Evolutionary conservation across 2,113 vertebrate species (phyloP), one percentile per base, ranked within the genome.

Genomic region (Chaenogobius annularis): DNA sequence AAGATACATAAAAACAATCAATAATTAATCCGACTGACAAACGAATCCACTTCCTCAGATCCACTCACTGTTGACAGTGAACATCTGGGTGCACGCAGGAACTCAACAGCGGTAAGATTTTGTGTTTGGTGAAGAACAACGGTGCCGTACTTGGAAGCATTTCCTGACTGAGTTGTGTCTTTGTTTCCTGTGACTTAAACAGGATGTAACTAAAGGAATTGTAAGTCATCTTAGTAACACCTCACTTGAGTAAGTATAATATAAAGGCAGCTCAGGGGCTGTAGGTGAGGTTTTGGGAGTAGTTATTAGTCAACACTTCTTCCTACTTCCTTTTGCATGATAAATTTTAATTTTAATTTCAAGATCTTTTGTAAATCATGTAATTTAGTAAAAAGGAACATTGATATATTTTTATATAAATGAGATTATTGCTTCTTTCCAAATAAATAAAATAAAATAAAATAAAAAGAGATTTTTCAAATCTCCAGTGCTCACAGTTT

Each of bases 81-180:
- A 9, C 68, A 64, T 73, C 62, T 83, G 73, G 26, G 61, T n/a
- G 40, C 70, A 77, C 70, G 66, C 81, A 83, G 70, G 70, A 74
- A 75, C 54, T 71, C 0, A 63, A 59, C 23, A 7, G 31, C 22
- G 9, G 23, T 44, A 78, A 73, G 40, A 56, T 69, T 62, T 54
- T 10, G 10, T 59, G 10, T 63, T 26, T 26, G 79, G 20, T 68
- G 44, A 46, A 69, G 14, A 68, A 37, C 74, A 74, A 74, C 37
- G n/a, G 17, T 11, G 17, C 4, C 17, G 22, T n/a, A 13, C 56
- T 73, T 68, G 40, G 47, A 44, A 76, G 56, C 52, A 52, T 74
- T 82, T 87, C 78, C 77, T 79, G 72, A 54, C 74, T 75, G 22
- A 50, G 69, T 81, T 85, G 61, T 64, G 64, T 73, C 70, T 78